A percentile compares a stretch with the other conserved stretches of the same genome.
Conservation (phyloP, 2,113 vertebrate genomes). For the Casuarius casuarius region DNA sequence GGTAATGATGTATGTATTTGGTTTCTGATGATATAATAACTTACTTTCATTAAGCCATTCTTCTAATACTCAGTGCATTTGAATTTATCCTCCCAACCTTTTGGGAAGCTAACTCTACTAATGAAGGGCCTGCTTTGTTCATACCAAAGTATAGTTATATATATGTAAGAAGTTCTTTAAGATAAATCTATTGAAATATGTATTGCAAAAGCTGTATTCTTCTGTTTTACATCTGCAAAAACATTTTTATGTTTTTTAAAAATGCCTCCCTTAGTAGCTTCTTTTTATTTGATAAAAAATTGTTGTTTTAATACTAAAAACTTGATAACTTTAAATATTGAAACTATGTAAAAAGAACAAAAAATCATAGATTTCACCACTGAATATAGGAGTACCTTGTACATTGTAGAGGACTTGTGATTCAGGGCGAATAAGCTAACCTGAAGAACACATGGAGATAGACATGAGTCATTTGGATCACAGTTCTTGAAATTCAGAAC, state of each 20-base stretch:
- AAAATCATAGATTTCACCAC: background rate
- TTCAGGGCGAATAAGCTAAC: background rate
- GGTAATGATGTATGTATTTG: background rate
- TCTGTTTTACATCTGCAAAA: background rate
- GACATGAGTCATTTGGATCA: background rate
- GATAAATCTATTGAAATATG: background rate
- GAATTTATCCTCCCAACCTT: background rate
- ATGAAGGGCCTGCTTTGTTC: background rate
- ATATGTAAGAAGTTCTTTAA: background rate
- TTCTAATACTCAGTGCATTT: background rate
- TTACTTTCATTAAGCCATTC: background rate
- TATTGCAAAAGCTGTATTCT: background rate
- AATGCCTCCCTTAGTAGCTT: rapidly evolving
- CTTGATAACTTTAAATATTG: background rate
- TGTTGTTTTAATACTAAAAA: background rate
- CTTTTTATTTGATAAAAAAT: background rate
- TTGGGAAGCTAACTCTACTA: background rate
- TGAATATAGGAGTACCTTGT: background rate
- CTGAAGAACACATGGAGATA: background rate
- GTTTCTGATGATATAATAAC: background rate
- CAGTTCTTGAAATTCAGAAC: background rate
- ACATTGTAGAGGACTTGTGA: background rate
- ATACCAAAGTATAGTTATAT: background rate
- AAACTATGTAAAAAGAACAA: background rate
- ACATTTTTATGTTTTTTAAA: background rate